A percentile compares a stretch with the other conserved stretches of the same genome.
These are phyloP conservation scores for Campoletis raptor DNA, from an alignment of 2,888 invertebrate species.

Conservation along the genomic window DNA sequence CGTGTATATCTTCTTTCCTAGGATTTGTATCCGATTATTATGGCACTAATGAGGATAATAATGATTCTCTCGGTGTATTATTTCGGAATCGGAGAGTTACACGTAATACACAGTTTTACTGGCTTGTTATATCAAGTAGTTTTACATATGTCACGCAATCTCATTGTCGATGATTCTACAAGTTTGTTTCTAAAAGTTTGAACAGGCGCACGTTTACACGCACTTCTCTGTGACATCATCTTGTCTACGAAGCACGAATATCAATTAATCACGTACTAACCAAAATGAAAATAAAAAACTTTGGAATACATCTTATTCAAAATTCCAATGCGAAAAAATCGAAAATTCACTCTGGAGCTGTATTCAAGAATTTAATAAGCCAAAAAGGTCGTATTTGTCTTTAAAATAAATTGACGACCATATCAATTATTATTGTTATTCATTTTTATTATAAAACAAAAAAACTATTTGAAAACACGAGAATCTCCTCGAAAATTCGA, in stretches of 20 bases:
- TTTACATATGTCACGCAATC: constrained; percentile 26
- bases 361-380: neutral
- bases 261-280: constrained; percentile 35
- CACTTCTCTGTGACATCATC: constrained; percentile 56
- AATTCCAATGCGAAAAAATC: neutral
- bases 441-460: neutral
- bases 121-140: constrained; percentile 22
- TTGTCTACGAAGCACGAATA: constrained; percentile 59
- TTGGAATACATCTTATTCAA: neutral
- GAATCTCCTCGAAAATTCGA: neutral
- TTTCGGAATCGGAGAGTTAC: neutral
- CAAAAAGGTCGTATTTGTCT: neutral
- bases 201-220: constrained; percentile 51
- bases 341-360: neutral
- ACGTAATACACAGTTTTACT: neutral
- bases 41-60: constrained; percentile 3
- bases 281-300: constrained; percentile 9
- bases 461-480: neutral
- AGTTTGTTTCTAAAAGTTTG: constrained; percentile 4
- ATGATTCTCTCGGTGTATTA: neutral
- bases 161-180: constrained; percentile 27
- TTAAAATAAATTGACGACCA: neutral
- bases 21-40: neutral
- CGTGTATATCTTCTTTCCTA: neutral
- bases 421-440: neutral